Evolutionary conservation across 2,113 vertebrate genomes (phyloP).

Genomic region (Lophura nycthemera): DNA sequence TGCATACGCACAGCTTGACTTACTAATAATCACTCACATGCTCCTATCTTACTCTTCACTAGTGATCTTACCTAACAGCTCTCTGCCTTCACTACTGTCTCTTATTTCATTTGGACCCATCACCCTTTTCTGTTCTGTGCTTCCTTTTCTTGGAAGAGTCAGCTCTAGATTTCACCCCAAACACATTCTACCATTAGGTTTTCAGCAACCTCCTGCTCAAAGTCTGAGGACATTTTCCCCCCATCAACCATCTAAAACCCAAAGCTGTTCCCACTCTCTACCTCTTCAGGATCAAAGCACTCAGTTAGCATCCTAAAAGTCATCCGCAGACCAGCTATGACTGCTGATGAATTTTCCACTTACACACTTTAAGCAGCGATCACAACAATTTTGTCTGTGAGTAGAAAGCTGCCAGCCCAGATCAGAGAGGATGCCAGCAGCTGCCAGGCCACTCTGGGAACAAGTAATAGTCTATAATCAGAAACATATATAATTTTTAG

Average conservation of each 20-base stretch:
- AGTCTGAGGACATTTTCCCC: not conserved
- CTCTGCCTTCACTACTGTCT: not conserved
- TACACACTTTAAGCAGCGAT: not conserved
- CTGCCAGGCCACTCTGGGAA: not conserved
- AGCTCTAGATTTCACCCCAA: not conserved
- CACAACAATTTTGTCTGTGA: not conserved
- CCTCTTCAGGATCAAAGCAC: not conserved
- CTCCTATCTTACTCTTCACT: not conserved
- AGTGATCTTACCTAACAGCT: not conserved
- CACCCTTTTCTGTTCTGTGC: not conserved
- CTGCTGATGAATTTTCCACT: not conserved
- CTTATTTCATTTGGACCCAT: not conserved
- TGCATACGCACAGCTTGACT: not conserved
- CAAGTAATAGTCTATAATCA: not conserved
- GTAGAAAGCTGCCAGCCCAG: not conserved
- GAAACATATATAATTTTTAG: not conserved
- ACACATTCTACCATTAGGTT: not conserved
- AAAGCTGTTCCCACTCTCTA: not conserved
- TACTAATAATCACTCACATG: fast-evolving
- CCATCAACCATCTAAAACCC: not conserved
- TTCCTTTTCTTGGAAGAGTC: not conserved
- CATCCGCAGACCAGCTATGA: not conserved
- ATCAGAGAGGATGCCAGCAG: not conserved
- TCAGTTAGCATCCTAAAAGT: not conserved
- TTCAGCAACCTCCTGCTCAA: not conserved